Conservation (phyloP, 1,140 invertebrate genomes). For the Cyrtorhinus lividipennis region DNA sequence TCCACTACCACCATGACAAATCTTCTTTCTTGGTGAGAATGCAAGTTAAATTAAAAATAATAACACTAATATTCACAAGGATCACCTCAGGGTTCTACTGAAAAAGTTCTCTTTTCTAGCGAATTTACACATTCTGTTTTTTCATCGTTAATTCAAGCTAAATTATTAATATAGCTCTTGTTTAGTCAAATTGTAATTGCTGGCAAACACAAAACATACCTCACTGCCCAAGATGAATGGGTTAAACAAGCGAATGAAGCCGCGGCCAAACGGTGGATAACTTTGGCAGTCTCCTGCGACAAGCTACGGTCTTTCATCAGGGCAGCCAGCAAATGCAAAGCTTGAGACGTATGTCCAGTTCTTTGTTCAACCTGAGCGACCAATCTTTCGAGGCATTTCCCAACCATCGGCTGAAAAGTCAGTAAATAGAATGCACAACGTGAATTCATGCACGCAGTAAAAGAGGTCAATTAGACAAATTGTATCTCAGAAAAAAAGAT, state of each 20-base stretch:
- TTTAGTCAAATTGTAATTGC: too few species aligned
- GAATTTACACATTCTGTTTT: too few species aligned
- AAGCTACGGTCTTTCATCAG: slow-evolving; percentile 38
- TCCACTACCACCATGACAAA: too few species aligned
- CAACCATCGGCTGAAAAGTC: slow-evolving; percentile 11
- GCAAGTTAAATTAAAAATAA: too few species aligned
- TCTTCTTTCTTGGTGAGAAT: too few species aligned
- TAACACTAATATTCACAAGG: too few species aligned
- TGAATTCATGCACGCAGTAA: neutral
- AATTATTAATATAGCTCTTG: too few species aligned
- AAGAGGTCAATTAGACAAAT: too few species aligned
- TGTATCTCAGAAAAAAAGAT: too few species aligned
- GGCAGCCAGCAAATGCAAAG: slow-evolving; percentile 37
- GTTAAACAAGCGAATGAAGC: slow-evolving; percentile 36
- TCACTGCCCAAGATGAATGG: slow-evolving; percentile 39
- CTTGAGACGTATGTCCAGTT: slow-evolving; percentile 27
- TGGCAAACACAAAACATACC: slow-evolving; percentile 31
- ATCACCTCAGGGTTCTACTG: too few species aligned
- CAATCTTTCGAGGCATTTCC: slow-evolving; percentile 21
- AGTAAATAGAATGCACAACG: neutral
- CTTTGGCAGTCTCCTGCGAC: slow-evolving; percentile 31
- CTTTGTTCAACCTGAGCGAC: slow-evolving; percentile 28
- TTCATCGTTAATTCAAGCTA: too few species aligned
- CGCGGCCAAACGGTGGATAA: slow-evolving; percentile 33
- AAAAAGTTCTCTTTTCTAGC: too few species aligned